phyloP scores from a whole-genome alignment of 2,888 invertebrate species.

The Hypselothyrea guttata region DNA sequence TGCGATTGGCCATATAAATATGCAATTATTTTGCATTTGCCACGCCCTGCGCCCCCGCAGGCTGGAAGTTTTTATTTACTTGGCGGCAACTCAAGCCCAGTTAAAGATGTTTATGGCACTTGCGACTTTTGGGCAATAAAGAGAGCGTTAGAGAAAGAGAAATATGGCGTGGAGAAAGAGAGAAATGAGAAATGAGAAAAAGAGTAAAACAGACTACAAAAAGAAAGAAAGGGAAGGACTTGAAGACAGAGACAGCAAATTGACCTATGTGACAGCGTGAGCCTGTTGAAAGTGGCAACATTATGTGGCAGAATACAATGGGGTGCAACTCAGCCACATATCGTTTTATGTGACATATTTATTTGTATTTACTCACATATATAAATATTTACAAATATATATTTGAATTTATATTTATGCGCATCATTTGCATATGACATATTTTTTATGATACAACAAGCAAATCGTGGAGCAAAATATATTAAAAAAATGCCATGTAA shows the following conservation, averaged over 20 bases:
- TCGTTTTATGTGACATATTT: constrained; percentile 60
- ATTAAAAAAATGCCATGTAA: too few relatives aligned
- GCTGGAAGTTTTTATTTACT: constrained; percentile 54
- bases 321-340: constrained; percentile 22
- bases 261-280: not conserved
- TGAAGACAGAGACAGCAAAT: not conserved
- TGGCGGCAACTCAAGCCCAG: constrained; percentile 41
- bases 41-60: constrained; percentile 9
- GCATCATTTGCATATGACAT: constrained; percentile 74
- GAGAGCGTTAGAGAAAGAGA: constrained; percentile 66
- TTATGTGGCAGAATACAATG: constrained; percentile 1
- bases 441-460: constrained; percentile 51
- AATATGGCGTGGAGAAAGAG: constrained; percentile 8
- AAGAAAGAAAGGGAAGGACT: not conserved
- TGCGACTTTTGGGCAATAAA: constrained; percentile 63
- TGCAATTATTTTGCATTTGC: constrained; percentile 75
- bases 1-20: constrained; percentile 58
- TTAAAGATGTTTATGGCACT: constrained; percentile 69
- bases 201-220: not conserved
- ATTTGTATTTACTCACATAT: constrained; percentile 56
- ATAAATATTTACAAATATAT: constrained; percentile 45
- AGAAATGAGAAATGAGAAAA: not conserved
- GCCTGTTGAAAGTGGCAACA: constrained; percentile 22
- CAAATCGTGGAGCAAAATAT: constrained; percentile 16
- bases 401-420: constrained; percentile 65